Conservation (phyloP, 1,140 invertebrate genomes). For the Araneus ventricosus region DNA sequence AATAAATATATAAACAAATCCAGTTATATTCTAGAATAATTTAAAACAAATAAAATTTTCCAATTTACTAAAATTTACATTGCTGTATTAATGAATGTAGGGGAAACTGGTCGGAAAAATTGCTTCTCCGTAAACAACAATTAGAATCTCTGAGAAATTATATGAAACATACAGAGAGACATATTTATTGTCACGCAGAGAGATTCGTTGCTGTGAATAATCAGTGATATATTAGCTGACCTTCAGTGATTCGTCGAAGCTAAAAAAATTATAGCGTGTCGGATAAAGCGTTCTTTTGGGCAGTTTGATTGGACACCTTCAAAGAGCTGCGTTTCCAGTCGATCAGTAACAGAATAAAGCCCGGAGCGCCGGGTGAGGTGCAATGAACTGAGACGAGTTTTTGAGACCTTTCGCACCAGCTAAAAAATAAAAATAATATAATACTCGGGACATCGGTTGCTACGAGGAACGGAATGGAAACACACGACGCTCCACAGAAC, state of each 20-base stretch:
- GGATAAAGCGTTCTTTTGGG: not conserved
- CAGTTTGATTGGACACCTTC: slow-evolving; percentile 14
- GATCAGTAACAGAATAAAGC: not conserved
- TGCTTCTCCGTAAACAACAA: not conserved
- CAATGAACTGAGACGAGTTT: slow-evolving; percentile 63
- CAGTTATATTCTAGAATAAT: no score
- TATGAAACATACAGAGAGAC: not conserved
- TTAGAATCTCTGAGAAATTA: not conserved
- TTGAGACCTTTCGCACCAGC: slow-evolving; percentile 7
- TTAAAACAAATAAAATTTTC: no score
- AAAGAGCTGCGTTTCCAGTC: not conserved
- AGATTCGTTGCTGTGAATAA: not conserved
- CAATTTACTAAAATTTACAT: not conserved
- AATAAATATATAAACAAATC: no score
- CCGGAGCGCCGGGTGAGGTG: not conserved
- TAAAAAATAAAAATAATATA: slow-evolving; percentile 8
- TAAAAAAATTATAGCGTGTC: not conserved
- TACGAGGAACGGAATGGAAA: slow-evolving; percentile 57
- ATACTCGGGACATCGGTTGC: slow-evolving; percentile 41
- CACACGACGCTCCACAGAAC: slow-evolving; percentile 51
- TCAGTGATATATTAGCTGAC: not conserved
- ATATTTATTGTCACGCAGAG: slow-evolving; percentile 11
- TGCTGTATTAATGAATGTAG: not conserved
- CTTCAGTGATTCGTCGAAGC: slow-evolving; percentile 2
- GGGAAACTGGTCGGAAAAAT: not conserved